These are phyloP conservation scores for Acanthoscelides obtectus DNA, from an alignment of 2,888 invertebrate species.

Conservation along the genomic window DNA sequence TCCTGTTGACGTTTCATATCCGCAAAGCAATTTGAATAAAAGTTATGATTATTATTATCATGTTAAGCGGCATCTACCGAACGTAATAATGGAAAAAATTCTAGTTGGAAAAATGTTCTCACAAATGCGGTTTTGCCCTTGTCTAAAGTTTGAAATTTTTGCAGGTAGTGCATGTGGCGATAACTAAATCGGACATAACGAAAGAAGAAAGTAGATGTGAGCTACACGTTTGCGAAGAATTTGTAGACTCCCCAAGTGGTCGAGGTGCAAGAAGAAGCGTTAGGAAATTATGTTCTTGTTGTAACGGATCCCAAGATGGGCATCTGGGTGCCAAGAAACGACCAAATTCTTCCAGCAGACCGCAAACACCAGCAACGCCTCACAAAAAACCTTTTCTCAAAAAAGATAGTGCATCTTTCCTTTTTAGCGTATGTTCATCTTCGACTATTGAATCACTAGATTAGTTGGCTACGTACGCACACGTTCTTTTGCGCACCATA, in stretches of 20 bases:
- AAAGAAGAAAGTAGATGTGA: constrained; percentile 37
- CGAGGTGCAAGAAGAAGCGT: constrained; percentile 41
- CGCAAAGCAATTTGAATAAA: too few relatives aligned
- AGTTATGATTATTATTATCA: too few relatives aligned
- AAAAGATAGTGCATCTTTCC: constrained; percentile 45
- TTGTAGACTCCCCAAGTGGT: constrained; percentile 37
- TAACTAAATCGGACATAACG: constrained; percentile 34
- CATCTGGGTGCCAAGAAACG: constrained; percentile 34
- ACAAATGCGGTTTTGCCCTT: too few relatives aligned
- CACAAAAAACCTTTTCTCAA: constrained; percentile 44
- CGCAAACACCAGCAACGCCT: constrained; percentile 38
- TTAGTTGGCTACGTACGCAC: background rate
- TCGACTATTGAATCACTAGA: constrained; percentile 1
- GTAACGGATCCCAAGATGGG: constrained; percentile 39
- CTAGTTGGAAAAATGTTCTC: too few relatives aligned
- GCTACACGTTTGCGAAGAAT: constrained; percentile 33
- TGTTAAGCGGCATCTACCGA: too few relatives aligned
- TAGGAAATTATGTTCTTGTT: constrained; percentile 44
- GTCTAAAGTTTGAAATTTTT: too few relatives aligned
- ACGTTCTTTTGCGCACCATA: too few relatives aligned
- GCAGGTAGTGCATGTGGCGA: constrained; percentile 35
- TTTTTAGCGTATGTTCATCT: constrained; percentile 21
- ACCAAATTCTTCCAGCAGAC: constrained; percentile 33
- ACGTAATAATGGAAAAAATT: too few relatives aligned
- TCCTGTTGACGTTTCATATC: too few relatives aligned